Percentiles rank a stretch among this genome's conserved stretches.
Evolutionary conservation across 1,140 invertebrate genomes (phyloP).

Genomic region (Tetraneura akinire): DNA sequence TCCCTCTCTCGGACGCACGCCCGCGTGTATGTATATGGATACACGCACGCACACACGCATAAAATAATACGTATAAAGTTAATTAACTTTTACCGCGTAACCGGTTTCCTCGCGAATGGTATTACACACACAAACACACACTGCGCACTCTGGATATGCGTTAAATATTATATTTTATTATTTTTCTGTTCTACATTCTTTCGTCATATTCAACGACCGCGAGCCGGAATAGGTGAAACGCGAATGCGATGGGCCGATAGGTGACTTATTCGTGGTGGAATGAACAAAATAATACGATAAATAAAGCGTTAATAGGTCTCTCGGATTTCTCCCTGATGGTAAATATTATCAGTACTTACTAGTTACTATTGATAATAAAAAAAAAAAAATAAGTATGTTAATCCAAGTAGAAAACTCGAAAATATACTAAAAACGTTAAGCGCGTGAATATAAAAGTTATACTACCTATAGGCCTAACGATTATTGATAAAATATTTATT

Average conservation of each 20-base stretch:
- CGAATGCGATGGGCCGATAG: no score
- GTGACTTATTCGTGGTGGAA: background rate
- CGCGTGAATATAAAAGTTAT: no score
- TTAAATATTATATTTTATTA: background rate
- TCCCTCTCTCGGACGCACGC: background rate
- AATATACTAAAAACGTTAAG: no score
- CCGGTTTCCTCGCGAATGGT: slow-evolving; percentile 43
- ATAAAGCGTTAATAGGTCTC: no score
- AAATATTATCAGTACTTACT: no score
- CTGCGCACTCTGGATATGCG: background rate
- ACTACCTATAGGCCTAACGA: no score
- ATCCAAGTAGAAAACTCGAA: no score
- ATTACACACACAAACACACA: slow-evolving; percentile 1
- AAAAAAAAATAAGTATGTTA: no score
- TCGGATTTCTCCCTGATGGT: no score
- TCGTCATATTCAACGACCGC: background rate
- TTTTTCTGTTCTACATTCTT: slow-evolving; percentile 35
- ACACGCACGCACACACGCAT: background rate
- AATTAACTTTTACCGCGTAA: slow-evolving; percentile 50
- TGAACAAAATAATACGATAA: background rate
- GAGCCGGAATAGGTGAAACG: background rate
- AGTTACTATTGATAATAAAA: no score
- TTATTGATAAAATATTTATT: no score
- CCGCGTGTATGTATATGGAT: background rate
- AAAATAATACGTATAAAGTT: slow-evolving; percentile 50